Evolutionary conservation across 2,113 vertebrate genomes (phyloP).

Genomic region (Stomatorhinus ivindoensis): DNA sequence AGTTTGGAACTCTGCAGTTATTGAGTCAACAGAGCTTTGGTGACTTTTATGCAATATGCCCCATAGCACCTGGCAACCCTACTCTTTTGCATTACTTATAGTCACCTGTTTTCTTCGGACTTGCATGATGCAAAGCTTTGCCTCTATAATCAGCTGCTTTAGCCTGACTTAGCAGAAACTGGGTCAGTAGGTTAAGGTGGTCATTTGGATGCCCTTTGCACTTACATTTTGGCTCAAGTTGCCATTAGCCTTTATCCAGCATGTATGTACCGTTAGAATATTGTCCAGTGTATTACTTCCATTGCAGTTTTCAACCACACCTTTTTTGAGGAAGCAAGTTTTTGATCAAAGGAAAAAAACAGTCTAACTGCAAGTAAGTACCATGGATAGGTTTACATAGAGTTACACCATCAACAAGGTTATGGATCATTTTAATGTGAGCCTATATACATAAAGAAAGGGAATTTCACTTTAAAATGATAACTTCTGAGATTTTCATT

Average conservation of each 20-base stretch:
- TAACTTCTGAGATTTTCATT: neutral
- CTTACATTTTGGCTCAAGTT: neutral
- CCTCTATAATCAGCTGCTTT: neutral
- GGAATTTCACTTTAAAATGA: neutral
- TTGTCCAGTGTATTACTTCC: neutral
- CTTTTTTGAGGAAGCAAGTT: neutral
- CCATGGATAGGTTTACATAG: neutral
- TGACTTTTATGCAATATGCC: neutral
- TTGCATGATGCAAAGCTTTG: constrained; percentile 53
- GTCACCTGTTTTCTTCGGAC: constrained; percentile 47
- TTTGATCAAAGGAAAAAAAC: neutral
- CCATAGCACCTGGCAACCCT: neutral
- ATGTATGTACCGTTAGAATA: neutral
- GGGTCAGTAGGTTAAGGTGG: neutral
- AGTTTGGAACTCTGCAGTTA: neutral
- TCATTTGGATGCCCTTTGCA: neutral
- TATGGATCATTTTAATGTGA: neutral
- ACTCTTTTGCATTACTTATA: neutral
- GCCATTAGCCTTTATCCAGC: neutral
- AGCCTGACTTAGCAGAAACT: neutral
- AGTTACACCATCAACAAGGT: neutral
- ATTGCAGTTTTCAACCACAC: neutral
- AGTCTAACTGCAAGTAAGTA: neutral
- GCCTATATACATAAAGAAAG: neutral
- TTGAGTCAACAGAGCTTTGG: neutral